These are phyloP conservation scores for Tenthredo scrophulariae DNA, from an alignment of 2,888 invertebrate species.

Conservation along the genomic window DNA sequence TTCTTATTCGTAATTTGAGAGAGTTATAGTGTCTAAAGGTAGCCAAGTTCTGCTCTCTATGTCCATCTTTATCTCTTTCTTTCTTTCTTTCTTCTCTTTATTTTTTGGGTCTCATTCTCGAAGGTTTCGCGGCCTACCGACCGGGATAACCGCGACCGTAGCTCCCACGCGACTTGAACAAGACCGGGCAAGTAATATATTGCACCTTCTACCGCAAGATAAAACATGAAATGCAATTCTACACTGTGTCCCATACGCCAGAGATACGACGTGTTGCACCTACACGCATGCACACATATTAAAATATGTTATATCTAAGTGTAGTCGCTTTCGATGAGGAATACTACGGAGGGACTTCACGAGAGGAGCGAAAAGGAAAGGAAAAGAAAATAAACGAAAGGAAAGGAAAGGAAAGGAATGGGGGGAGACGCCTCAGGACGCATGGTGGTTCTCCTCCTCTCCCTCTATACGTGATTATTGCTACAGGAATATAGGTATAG, in stretches of 20 bases:
- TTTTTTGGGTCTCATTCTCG: slow-evolving; percentile 41
- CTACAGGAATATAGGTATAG: not conserved
- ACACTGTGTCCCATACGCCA: not conserved
- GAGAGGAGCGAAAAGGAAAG: not conserved
- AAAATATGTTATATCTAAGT: not conserved
- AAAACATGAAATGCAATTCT: slow-evolving; percentile 60
- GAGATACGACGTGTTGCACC: not conserved
- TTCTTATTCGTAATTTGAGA: not conserved
- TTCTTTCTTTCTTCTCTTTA: not conserved
- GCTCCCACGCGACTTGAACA: slow-evolving; percentile 68
- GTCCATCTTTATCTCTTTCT: not conserved
- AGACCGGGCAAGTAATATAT: slow-evolving; percentile 66
- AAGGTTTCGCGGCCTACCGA: slow-evolving; percentile 57
- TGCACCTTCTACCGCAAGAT: slow-evolving; percentile 69
- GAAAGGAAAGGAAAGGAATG: not conserved
- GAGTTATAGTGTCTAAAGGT: not conserved
- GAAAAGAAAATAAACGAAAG: not conserved
- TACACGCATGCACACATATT: not conserved
- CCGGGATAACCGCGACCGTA: slow-evolving; percentile 59
- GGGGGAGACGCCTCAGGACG: slow-evolving; percentile 1
- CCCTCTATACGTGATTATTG: not conserved
- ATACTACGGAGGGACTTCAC: not conserved
- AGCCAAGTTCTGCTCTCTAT: not conserved
- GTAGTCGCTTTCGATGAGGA: not conserved
- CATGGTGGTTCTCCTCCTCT: not conserved